Evolutionary conservation across 2,113 vertebrate species (phyloP).

Genomic region (Peromyscus maniculatus): DNA sequence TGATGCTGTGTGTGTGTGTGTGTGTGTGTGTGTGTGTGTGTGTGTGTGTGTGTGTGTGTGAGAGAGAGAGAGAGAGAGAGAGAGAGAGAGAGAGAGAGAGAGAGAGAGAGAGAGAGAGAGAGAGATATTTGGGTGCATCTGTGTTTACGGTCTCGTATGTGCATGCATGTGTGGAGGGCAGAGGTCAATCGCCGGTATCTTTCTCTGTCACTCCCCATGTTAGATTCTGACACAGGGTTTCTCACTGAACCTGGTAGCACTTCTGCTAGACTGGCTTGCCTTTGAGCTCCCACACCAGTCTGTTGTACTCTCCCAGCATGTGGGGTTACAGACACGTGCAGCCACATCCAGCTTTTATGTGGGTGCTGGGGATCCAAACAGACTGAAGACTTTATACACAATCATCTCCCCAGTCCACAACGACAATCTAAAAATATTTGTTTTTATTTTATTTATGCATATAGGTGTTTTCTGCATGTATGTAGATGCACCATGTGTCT

Average conservation of each 20-base stretch:
- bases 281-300: neutral
- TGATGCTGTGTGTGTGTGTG: neutral
- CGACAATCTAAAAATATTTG: neutral
- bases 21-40: too few relatives aligned
- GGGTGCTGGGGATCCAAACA: too few relatives aligned
- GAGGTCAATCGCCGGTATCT: neutral
- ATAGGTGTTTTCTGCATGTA: neutral
- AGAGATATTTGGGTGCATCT: neutral
- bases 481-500: neutral
- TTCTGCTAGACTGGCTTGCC: neutral
- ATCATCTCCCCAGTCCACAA: neutral
- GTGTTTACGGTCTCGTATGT: neutral
- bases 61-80: too few relatives aligned
- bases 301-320: neutral
- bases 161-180: neutral
- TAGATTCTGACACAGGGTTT: neutral
- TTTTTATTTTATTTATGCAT: too few relatives aligned
- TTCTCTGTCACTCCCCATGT: neutral
- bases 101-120: too few relatives aligned
- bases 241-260: neutral
- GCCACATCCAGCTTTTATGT: neutral
- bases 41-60: too few relatives aligned
- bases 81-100: too few relatives aligned
- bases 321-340: neutral
- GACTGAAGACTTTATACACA: neutral